A percentile compares a stretch with the other conserved stretches of the same genome.
Evolutionary conservation across 53 echinoderm and acorn worm species (phyloP).

Genomic region (Paracentrotus lividus): DNA sequence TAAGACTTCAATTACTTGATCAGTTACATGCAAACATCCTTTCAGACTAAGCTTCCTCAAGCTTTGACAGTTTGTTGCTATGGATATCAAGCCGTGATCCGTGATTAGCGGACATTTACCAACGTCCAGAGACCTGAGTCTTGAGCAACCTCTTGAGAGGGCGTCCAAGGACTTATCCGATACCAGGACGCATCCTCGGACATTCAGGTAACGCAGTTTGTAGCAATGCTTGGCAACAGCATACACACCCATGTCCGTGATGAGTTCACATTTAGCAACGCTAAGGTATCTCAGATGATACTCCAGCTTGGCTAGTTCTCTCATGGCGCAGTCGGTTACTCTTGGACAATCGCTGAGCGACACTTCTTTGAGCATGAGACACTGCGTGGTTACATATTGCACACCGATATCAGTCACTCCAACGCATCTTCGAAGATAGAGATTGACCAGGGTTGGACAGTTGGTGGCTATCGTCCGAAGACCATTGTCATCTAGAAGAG

Average conservation of each 20-base stretch:
- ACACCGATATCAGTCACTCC: conserved; percentile 90
- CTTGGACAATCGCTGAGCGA: conserved; percentile 92
- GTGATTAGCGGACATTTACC: conserved; percentile 91
- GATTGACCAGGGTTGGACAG: conserved; percentile 91
- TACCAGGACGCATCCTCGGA: conserved; percentile 85
- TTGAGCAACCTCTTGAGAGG: conserved; percentile 88
- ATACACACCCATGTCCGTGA: conserved; percentile 91
- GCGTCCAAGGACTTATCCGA: conserved; percentile 92
- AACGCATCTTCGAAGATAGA: conserved; percentile 90
- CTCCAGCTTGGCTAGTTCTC: conserved; percentile 88
- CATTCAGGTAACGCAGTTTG: conserved; percentile 90
- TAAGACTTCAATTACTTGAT: conserved; percentile 80
- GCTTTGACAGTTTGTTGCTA: conserved; percentile 85
- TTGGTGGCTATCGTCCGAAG: conserved; percentile 92
- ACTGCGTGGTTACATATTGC: conserved; percentile 84
- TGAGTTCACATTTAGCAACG: conserved; percentile 93
- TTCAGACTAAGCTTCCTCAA: conserved; percentile 93
- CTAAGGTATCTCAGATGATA: conserved; percentile 90
- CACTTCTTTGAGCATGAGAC: conserved; percentile 91
- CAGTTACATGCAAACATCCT: conserved; percentile 83
- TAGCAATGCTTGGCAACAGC: conserved; percentile 85
- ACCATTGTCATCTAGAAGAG: conserved; percentile 87
- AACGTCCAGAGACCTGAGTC: conserved; percentile 90
- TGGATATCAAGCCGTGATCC: conserved; percentile 82
- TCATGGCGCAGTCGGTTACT: conserved; percentile 86